phyloP scores from a whole-genome alignment of 2,888 invertebrate genomes.

The Strigamia maritima region DNA sequence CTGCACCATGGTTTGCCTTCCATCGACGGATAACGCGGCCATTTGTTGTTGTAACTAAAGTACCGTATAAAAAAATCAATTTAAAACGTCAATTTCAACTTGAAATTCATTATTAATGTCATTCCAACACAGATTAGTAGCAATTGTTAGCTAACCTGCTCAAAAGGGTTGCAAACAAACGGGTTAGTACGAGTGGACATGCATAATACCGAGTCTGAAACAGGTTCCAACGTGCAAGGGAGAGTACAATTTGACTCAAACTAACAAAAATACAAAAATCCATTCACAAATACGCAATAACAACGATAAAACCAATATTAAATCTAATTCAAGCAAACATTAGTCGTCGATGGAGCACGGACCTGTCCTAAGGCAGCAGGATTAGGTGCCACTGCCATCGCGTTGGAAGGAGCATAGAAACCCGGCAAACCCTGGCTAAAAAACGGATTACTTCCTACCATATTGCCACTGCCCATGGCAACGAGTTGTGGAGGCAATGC shows the following conservation, averaged over 20 bases:
- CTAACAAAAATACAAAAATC: background rate
- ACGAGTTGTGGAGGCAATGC: background rate
- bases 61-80: background rate
- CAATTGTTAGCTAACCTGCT: background rate
- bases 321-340: background rate
- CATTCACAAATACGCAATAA: background rate
- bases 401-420: constrained; percentile 2
- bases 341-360: background rate
- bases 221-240: constrained; percentile 1
- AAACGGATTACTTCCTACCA: constrained; percentile 35
- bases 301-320: background rate
- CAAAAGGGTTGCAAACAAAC: background rate
- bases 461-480: constrained; percentile 18
- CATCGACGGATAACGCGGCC: constrained; percentile 35
- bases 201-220: constrained; percentile 3
- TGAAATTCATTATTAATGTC: background rate
- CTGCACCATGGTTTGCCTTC: background rate
- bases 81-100: background rate
- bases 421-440: constrained; percentile 1
- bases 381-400: background rate
- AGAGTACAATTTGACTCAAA: constrained; percentile 5
- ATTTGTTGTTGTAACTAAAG: constrained; percentile 39
- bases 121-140: background rate
- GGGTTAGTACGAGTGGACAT: constrained; percentile 14
- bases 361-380: constrained; percentile 36